These are phyloP conservation scores for Phyllostomus discolor DNA, from an alignment of 2,113 vertebrate species.

Conservation along the genomic window DNA sequence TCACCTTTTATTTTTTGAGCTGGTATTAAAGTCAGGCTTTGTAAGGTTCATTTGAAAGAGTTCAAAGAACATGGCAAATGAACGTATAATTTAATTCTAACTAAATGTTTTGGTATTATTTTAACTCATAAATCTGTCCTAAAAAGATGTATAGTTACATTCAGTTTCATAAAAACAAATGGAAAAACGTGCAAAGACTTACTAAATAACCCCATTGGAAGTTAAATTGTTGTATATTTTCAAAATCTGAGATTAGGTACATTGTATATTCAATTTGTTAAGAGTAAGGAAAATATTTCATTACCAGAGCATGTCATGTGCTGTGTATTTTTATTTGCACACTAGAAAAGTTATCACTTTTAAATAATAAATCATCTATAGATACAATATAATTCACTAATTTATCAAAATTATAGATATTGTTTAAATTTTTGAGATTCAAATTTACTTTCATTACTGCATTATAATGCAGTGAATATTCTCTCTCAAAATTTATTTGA, in stretches of 20 bases:
- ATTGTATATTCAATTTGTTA: neutral
- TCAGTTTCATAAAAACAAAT: neutral
- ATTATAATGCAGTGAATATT: neutral
- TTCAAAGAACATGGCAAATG: neutral
- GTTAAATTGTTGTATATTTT: neutral
- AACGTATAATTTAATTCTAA: neutral
- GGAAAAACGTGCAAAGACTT: neutral
- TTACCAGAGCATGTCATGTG: neutral
- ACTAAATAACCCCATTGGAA: neutral
- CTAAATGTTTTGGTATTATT: neutral
- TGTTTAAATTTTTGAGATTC: neutral
- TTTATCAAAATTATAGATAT: neutral
- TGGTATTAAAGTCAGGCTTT: neutral
- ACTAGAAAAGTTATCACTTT: neutral
- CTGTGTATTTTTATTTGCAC: neutral
- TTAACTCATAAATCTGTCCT: neutral
- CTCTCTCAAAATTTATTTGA: neutral
- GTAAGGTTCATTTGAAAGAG: neutral
- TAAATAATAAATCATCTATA: neutral
- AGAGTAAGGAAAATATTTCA: neutral
- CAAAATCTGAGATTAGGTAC: neutral
- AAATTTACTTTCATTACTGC: neutral
- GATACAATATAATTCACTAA: neutral
- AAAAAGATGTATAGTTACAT: neutral
- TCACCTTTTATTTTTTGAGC: neutral